A percentile compares a stretch with the other conserved stretches of the same genome.
phyloP scores from a whole-genome alignment of 2,113 vertebrate species.

The Origma solitaria region DNA sequence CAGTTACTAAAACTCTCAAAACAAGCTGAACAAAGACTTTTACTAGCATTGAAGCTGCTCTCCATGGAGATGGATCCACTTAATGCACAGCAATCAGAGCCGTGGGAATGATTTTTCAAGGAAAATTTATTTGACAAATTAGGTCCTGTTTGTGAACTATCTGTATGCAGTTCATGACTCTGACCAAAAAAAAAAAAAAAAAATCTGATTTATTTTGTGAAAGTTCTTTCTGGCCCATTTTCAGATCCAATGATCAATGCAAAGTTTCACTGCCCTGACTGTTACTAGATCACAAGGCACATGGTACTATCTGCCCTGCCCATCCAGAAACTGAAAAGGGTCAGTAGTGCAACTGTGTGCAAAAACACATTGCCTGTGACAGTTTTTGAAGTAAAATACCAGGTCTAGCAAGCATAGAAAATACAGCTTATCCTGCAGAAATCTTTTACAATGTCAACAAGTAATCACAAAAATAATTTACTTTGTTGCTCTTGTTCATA shows the following conservation, averaged over 20 bases:
- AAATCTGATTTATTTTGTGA: background rate
- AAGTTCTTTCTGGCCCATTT: background rate
- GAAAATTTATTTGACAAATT: background rate
- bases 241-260: background rate
- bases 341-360: background rate
- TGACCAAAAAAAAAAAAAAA: background rate
- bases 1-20: background rate
- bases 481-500: background rate
- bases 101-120: background rate
- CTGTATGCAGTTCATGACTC: background rate
- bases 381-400: background rate
- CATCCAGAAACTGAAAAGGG: background rate
- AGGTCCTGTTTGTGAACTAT: background rate
- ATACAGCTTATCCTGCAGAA: background rate
- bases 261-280: background rate
- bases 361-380: background rate
- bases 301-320: background rate
- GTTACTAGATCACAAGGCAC: background rate
- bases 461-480: background rate
- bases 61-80: background rate
- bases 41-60: background rate
- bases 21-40: background rate
- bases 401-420: background rate
- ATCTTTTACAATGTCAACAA: background rate
- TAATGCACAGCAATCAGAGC: background rate